Evolutionary conservation across 2,888 invertebrate species (phyloP).

Genomic region (Cryptocheilus praepositus): DNA sequence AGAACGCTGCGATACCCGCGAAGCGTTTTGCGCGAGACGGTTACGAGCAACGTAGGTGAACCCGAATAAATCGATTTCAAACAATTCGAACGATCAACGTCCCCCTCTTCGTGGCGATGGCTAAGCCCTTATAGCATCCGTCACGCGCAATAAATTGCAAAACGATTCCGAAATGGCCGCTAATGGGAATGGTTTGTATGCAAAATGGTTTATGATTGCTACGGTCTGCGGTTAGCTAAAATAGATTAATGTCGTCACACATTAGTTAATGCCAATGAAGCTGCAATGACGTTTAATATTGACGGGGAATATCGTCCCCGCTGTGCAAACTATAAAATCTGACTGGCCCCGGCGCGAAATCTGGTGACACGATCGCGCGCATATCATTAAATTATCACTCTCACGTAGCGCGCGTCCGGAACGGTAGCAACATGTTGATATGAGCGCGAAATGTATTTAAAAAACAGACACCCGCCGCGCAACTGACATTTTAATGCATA

Average conservation of each 20-base stretch:
- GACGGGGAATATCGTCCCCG: slow-evolving; percentile 55
- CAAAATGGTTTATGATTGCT: slow-evolving; percentile 64
- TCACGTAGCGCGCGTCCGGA: not conserved
- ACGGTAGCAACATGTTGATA: slow-evolving; percentile 7
- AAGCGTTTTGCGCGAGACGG: too few species aligned
- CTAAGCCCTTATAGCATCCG: slow-evolving; percentile 36
- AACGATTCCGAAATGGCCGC: slow-evolving; percentile 49
- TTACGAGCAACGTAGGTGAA: too few species aligned
- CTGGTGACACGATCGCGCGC: slow-evolving; percentile 26
- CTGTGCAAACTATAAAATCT: slow-evolving; percentile 54
- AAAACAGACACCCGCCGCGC: not conserved
- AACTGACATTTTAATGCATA: too few species aligned
- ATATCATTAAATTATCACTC: slow-evolving; percentile 34
- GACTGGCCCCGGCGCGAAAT: slow-evolving; percentile 36
- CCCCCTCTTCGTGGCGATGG: not conserved
- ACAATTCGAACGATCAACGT: too few species aligned
- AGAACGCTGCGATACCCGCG: too few species aligned
- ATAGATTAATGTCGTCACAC: slow-evolving; percentile 62
- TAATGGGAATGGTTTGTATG: slow-evolving; percentile 55
- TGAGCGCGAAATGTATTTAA: slow-evolving; percentile 1
- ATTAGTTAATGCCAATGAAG: slow-evolving; percentile 59
- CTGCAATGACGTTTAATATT: slow-evolving; percentile 57
- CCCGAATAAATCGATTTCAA: too few species aligned
- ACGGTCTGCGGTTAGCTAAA: slow-evolving; percentile 58
- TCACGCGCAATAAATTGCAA: slow-evolving; percentile 52